Percentiles rank a stretch among this genome's conserved stretches.
Evolutionary conservation across 2,113 vertebrate genomes (phyloP).

Genomic region (Leptocoma aspasia): DNA sequence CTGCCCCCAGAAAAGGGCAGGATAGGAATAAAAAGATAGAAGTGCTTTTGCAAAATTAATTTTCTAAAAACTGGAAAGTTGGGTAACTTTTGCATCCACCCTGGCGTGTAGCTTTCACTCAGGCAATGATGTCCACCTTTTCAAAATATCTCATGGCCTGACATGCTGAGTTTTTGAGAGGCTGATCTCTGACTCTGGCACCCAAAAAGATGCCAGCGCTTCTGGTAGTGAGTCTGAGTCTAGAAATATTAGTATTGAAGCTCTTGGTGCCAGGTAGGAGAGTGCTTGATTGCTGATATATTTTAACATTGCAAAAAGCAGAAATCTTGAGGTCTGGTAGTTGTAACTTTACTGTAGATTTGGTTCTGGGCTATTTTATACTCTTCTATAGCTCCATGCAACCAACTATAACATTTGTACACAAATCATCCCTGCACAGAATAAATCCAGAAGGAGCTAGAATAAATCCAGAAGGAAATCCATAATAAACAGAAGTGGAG

Average conservation of each 20-base stretch:
- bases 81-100: neutral
- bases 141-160: neutral
- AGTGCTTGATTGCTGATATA: neutral
- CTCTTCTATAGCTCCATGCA: neutral
- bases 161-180: neutral
- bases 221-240: neutral
- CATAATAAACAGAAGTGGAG: neutral
- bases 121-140: neutral
- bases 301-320: neutral
- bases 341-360: neutral
- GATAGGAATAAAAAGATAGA: neutral
- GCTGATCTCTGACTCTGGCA: neutral
- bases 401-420: neutral
- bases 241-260: neutral
- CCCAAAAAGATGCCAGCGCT: neutral
- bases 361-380: neutral
- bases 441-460: neutral
- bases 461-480: neutral
- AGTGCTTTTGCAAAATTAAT: neutral
- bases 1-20: neutral
- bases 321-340: neutral
- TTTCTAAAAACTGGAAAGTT: neutral
- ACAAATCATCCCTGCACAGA: neutral
- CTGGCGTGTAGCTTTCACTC: neutral
- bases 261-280: neutral